Evolutionary conservation across 1,140 invertebrate species (phyloP), one percentile per base, ranked within the genome.

Genomic region (Ceratosolen fusciceps): DNA sequence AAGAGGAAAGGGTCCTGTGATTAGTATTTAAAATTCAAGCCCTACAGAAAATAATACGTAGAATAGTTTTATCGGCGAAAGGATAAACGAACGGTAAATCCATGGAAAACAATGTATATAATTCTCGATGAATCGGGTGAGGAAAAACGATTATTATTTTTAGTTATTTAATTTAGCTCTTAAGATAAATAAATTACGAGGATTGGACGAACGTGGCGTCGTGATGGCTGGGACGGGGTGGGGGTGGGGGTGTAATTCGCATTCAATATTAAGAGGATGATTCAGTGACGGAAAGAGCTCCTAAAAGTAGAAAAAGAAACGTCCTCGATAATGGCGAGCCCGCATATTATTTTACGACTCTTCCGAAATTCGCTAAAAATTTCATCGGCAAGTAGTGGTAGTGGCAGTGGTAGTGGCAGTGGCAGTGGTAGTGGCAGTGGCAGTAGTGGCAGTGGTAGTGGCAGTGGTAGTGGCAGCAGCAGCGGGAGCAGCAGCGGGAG

Each of bases 351-450:
- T 56, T 72, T 72, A 34, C 70, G 34, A 56, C 47, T 72, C 70
- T 49, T 49, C 24, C 37, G 54, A 43, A 60, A 74, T 60, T 54
- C 34, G 29, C n/a, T 74, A 56, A 74, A 74, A 74, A 43, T 74
- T 74, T 74, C 54, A 74, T 56, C 4, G 24, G 43, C 70, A 29
- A 1, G 24, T 58, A 58, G 19, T 43, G 26, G 54, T n/a, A 58
- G 54, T 24, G 3, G 24, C 54, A 1, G 4, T n/a, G 10, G 14
- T n/a, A 12, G 16, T 19, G 21, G 29, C 49, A 56, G 34, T 21
- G 54, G 34, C n/a, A 7, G 10, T 7, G 19, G 29, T 9, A 54
- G n/a, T 21, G 37, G 10, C 3, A 24, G 31, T 21, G 21, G 49
- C 49, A 52, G 49, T 16, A 19, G 49, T 43, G n/a, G n/a, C n/a